Evolutionary conservation across 2,888 invertebrate species (phyloP).

Genomic region (Tubiluchus corallicola): DNA sequence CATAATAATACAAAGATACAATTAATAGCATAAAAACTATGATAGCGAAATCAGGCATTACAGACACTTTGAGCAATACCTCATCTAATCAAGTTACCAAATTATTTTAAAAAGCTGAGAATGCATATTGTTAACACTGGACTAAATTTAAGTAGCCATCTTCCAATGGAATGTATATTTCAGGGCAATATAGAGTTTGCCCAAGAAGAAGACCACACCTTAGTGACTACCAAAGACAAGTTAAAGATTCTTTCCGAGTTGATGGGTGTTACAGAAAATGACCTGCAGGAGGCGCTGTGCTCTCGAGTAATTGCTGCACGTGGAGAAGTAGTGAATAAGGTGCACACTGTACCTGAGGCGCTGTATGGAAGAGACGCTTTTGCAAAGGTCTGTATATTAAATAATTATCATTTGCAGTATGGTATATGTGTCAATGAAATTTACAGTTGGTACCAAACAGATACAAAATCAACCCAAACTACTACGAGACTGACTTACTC

Average conservation of each 20-base stretch:
- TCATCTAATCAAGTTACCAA: no score
- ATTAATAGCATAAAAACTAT: no score
- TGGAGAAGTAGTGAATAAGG: constrained; percentile 76
- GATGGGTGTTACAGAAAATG: constrained; percentile 43
- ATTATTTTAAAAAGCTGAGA: no score
- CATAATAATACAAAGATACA: no score
- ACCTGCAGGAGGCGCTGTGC: constrained; percentile 54
- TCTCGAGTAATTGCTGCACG: constrained; percentile 79
- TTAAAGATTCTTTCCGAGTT: constrained; percentile 39
- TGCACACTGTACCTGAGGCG: constrained; percentile 65
- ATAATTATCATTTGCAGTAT: not conserved
- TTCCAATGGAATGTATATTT: constrained; percentile 14
- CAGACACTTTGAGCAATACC: no score
- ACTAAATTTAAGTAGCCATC: no score
- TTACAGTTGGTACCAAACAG: no score
- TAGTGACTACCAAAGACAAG: constrained; percentile 32
- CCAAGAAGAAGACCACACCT: constrained; percentile 39
- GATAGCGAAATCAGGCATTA: no score
- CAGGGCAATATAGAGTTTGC: constrained; percentile 43
- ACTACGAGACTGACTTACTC: no score
- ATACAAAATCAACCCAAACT: no score
- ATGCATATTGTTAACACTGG: no score
- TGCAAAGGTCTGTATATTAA: constrained; percentile 44
- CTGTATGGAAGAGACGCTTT: constrained; percentile 74
- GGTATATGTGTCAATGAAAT: no score